A percentile compares a stretch with the other conserved stretches of the same genome.
phyloP scores from a whole-genome alignment of 1,140 invertebrate genomes.

The Microplitis mediator region DNA sequence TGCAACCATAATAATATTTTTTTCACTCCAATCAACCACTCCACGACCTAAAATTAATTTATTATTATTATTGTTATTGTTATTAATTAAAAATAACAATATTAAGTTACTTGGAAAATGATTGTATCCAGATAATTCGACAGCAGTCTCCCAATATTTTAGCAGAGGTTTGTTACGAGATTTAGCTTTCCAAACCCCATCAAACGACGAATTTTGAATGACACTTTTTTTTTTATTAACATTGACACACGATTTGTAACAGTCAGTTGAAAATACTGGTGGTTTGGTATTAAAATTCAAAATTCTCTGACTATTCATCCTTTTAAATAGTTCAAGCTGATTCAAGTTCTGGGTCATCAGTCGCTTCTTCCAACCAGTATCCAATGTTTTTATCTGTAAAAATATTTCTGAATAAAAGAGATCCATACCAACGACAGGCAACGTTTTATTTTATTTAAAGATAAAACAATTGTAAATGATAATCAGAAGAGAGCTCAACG shows the following conservation, averaged over 20 bases:
- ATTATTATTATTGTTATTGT: not conserved
- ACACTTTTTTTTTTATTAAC: not conserved
- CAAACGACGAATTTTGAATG: not conserved
- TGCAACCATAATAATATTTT: conserved; percentile 29
- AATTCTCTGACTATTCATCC: not conserved
- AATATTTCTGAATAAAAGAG: not conserved
- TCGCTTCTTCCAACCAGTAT: conserved; percentile 21
- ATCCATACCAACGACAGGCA: not conserved
- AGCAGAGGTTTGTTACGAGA: conserved; percentile 26
- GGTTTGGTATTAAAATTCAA: conserved; percentile 12
- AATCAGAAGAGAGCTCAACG: not conserved
- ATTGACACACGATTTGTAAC: not conserved
- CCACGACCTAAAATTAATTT: not conserved
- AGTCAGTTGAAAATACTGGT: conserved; percentile 6
- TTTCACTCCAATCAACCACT: conserved; percentile 43
- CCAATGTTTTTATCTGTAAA: conserved; percentile 21
- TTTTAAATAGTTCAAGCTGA: not conserved
- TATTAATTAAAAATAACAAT: not conserved
- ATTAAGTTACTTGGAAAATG: not conserved
- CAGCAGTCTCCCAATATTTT: not conserved
- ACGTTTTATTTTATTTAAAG: too few relatives aligned
- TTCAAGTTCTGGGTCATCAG: conserved; percentile 8
- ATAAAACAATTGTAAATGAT: too few relatives aligned
- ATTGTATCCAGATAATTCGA: not conserved
- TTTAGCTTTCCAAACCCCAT: conserved; percentile 20